Evolutionary conservation across 2,888 invertebrate genomes (phyloP).

Genomic region (Formica aserva): DNA sequence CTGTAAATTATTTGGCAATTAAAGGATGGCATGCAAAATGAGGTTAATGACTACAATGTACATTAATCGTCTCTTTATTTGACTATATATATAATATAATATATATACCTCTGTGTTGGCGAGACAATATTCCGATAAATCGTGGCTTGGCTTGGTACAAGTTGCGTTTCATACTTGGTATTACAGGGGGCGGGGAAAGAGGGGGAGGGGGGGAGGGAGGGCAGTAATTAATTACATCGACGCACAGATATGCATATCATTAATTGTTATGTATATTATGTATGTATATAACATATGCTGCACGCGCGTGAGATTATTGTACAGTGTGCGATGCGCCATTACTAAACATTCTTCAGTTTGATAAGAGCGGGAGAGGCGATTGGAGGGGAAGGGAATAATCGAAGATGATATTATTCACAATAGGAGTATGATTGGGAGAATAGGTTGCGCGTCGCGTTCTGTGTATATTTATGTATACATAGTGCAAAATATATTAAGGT

Average conservation of each 20-base stretch:
- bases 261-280: constrained; percentile 65
- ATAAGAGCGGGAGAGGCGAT: constrained; percentile 22
- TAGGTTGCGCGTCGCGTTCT: constrained; percentile 47
- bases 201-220: neutral
- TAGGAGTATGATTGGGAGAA: constrained; percentile 56
- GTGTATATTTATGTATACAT: constrained; percentile 59
- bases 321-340: constrained; percentile 77
- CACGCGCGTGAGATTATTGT: constrained; percentile 78
- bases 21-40: constrained; percentile 29
- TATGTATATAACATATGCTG: constrained; percentile 62
- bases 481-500: constrained; percentile 75
- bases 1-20: neutral
- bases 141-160: constrained; percentile 72
- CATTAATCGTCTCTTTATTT: constrained; percentile 77
- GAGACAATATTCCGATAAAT: constrained; percentile 66
- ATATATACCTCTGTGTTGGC: constrained; percentile 69
- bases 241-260: constrained; percentile 71
- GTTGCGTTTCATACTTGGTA: constrained; percentile 50
- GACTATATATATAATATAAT: constrained; percentile 50
- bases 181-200: neutral
- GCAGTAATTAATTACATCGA: constrained; percentile 75
- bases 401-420: constrained; percentile 72
- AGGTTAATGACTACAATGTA: constrained; percentile 46
- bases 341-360: constrained; percentile 53
- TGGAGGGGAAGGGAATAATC: constrained; percentile 3